These are phyloP conservation scores for Ladona fulva DNA, from an alignment of 1,140 invertebrate species.

Conservation along the genomic window DNA sequence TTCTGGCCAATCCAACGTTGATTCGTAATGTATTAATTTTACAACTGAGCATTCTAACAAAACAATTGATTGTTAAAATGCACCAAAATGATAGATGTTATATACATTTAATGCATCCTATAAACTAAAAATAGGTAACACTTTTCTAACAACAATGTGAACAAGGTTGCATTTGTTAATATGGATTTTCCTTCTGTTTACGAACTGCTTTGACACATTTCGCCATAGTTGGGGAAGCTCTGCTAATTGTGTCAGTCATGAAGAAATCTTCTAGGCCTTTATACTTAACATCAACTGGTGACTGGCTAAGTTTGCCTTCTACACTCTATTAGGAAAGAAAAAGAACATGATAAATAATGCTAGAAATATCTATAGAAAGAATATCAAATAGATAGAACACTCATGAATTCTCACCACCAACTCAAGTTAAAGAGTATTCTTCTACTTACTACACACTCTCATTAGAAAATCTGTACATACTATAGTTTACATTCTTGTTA, in stretches of 20 bases:
- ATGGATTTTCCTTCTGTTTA: slow-evolving; percentile 58
- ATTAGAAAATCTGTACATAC: no score
- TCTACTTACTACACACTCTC: no score
- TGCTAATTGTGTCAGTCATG: slow-evolving; percentile 93
- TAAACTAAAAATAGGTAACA: no score
- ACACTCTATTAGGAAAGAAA: slow-evolving; percentile 43
- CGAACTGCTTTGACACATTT: slow-evolving; percentile 89
- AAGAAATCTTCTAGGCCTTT: slow-evolving; percentile 88
- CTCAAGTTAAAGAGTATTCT: slow-evolving; percentile 5
- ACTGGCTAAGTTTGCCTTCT: slow-evolving; percentile 42
- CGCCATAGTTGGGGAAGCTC: slow-evolving; percentile 97
- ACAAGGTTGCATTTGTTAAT: slow-evolving; percentile 26
- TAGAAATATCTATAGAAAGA: neutral
- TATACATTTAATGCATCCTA: no score
- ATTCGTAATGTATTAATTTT: no score
- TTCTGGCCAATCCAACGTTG: no score
- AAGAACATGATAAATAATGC: slow-evolving; percentile 11
- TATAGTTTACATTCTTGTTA: no score
- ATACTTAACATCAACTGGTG: slow-evolving; percentile 65
- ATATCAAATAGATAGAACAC: no score
- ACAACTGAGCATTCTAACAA: no score
- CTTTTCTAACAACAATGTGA: no score
- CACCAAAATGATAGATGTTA: no score
- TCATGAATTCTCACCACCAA: neutral
- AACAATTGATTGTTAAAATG: no score